Evolutionary conservation across 2,797 vertebrate species (phyloP), one percentile per base, ranked within the genome.

Genomic region (Neostethus bicornis): DNA sequence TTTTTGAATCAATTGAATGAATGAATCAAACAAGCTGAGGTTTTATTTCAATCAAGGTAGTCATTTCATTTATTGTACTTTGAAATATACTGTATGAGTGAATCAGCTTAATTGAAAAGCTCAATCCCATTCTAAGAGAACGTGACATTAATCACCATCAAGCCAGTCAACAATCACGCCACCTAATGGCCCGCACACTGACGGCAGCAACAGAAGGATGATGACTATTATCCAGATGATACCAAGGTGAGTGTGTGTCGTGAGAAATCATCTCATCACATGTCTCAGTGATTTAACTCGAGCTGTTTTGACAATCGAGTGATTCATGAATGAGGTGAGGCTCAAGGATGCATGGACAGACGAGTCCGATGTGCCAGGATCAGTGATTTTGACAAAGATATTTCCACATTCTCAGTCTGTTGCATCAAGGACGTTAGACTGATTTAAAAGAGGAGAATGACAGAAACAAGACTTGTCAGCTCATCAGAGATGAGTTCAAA

Each of bases 231-330:
- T 26, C 67, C 45, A 76, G 61, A 45, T 2, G 4, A 76, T 66
- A 24, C 41, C 16, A 16, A 56, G 43, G 70, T 25, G 11, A 32
- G 39, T 29, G 45, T 14, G 46, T 48, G 74, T 38, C 61, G 55
- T 48, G 41, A 68, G 58, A 71, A 80, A 75, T 72, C 17, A 63
- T 51, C 56, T 82, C 64, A 58, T 68, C 17, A 0, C 46, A 75
- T 73, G 70, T 75, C 66, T 68, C 47, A 66, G 55, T 47, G 39
- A 63, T 79, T 57, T 50, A 61, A 55, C 29, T 43, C 10, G 10
- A 23, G 55, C 51, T 56, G 55, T 44, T 83, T 58, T 61, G 59
- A 53, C 54, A 43, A 41, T 51, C 48, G 1, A 5, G 39, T 71
- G 54, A 81, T 48, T 71, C 64, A 50, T 19, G 24, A 54, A 53